A percentile compares a stretch with the other conserved stretches of the same genome.
Conservation (phyloP, 2,113 vertebrate species). For the Cisticola juncidis region DNA sequence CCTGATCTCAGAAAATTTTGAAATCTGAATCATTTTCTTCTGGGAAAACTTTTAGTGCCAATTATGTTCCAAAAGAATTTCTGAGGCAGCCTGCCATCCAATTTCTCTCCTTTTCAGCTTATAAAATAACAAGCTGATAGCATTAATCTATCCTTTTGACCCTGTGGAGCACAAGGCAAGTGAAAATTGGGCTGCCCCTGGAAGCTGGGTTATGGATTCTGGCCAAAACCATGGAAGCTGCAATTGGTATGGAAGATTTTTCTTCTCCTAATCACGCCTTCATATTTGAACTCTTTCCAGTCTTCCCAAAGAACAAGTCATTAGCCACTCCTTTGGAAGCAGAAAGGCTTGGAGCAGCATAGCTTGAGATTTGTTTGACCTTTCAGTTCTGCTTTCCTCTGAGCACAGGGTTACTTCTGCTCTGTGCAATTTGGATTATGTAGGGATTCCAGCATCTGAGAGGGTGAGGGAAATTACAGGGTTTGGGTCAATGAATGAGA, state of each 20-base stretch:
- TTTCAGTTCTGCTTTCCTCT: not conserved
- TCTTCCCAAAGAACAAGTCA: conserved; percentile 22
- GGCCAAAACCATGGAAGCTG: not conserved
- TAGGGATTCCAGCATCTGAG: not conserved
- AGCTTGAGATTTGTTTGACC: not conserved
- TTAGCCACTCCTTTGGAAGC: conserved; percentile 19
- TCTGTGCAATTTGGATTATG: not conserved
- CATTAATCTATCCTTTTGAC: not conserved
- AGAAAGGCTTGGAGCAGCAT: not conserved
- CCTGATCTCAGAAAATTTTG: not conserved
- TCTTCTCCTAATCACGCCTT: conserved; percentile 2
- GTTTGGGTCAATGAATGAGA: not conserved
- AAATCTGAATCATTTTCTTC: not conserved
- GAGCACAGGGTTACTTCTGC: not conserved
- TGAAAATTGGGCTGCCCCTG: not conserved
- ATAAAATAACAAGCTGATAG: not conserved
- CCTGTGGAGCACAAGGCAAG: not conserved
- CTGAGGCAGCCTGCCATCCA: not conserved
- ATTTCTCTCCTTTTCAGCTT: not conserved
- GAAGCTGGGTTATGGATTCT: not conserved
- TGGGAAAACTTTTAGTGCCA: not conserved
- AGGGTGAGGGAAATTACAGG: not conserved
- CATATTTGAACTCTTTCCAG: conserved; percentile 3
- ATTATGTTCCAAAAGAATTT: not conserved
- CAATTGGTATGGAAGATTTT: not conserved